Evolutionary conservation across 2,888 invertebrate species (phyloP), one percentile per base, ranked within the genome.

Genomic region (Pandemis corylana): DNA sequence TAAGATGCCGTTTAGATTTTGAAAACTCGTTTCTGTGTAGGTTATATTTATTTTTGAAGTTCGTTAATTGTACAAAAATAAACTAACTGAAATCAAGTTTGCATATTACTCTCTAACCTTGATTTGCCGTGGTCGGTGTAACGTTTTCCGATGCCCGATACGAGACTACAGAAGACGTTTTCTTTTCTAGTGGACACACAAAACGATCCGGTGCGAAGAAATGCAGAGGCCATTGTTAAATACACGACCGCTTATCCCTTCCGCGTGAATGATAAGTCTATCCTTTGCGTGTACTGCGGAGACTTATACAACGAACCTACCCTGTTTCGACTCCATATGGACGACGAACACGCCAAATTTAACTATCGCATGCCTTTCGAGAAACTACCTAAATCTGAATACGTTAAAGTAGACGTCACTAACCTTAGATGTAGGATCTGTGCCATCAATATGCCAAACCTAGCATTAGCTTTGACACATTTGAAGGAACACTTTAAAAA

Each of bases 231-330:
- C 36, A 76, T 83, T 49, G 70, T 82, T 72, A 80, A 79, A 65
- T 76, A 81, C 74, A 79, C 82, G 36, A 82, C 80, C 13, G 82
- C 80, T 9, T 81, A 78, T 73, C 84, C 83, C 7, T 81, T 84
- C 72, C 79, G 79, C 28, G 79, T 79, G 61, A 78, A 77, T 65
- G 69, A 74, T 53, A 79, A 78, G 68, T 75, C 79, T 7, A 71
- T 81, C n/a, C 72, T 80, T 63, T 83, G 83, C 72, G 71, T 75
- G 7, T 80, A 71, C 75, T 80, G 79, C 71, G 59, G 61, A 4
- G 71, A 72, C 28, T 53, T 59, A 36, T 62, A 68, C 67, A 64
- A 66, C 51, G 77, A 78, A 59, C 77, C 78, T 9, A 53, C 28
- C 44, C 42, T 12, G 2, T 78, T 78, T 65, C 72, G 77, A 42